A percentile compares a stretch with the other conserved stretches of the same genome.
phyloP scores from a whole-genome alignment of 2,888 invertebrate species.

The Pyralis farinalis region DNA sequence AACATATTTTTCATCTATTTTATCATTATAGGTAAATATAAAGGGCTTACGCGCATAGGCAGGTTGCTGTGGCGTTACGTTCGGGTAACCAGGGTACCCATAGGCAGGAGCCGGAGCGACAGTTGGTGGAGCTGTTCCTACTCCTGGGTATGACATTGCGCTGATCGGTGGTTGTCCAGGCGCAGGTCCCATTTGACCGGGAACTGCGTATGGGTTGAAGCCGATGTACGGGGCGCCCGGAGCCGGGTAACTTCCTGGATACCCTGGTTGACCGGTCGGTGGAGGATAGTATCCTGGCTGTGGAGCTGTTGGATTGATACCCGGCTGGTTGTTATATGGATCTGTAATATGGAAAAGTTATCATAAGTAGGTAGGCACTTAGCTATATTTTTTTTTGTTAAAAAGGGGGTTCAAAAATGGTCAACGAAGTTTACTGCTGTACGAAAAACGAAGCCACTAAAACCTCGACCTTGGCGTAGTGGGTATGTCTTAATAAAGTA shows the following conservation, averaged over 20 bases:
- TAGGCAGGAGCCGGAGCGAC: conserved; percentile 26
- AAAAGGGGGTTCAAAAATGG: no score
- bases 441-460: no score
- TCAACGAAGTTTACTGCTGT: no score
- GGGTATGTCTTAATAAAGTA: no score
- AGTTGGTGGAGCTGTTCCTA: conserved; percentile 23
- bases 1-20: no score
- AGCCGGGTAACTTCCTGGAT: conserved; percentile 20
- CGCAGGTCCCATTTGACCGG: conserved; percentile 8
- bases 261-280: conserved; percentile 30
- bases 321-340: conserved; percentile 48
- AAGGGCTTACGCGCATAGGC: conserved; percentile 11
- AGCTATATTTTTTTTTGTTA: no score
- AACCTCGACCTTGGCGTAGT: no score
- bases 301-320: conserved; percentile 50
- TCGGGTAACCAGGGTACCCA: conserved; percentile 22
- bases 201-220: conserved; percentile 22
- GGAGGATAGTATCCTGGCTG: conserved; percentile 30
- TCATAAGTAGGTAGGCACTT: no score
- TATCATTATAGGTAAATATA: no score
- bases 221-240: conserved; percentile 34
- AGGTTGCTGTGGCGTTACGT: conserved; percentile 29
- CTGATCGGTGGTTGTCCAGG: conserved; percentile 31
- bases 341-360: conserved; percentile 40
- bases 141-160: conserved; percentile 50